Base-by-base conservation (phyloP, 2,797 vertebrate species). In the Pipistrellus kuhlii region DNA sequence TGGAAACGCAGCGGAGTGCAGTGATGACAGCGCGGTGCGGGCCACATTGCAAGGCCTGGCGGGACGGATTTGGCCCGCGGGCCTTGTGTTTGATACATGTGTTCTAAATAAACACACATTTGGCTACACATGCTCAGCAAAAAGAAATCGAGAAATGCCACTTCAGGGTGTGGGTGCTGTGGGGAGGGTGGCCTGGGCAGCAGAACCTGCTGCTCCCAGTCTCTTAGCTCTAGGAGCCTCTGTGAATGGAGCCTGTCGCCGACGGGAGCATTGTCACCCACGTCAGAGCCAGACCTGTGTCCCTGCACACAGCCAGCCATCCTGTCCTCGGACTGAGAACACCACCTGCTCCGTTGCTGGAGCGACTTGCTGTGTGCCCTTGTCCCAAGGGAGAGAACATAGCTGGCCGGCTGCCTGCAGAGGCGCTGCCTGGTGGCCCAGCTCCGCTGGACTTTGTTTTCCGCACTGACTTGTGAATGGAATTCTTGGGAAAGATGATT, bases 61-160 rank as follows among this genome's bases (percentile, higher is more conserved):
- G n/a, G n/a, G n/a, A n/a, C n/a, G n/a, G n/a, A n/a, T n/a, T n/a
- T n/a, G n/a, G n/a, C n/a, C n/a, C n/a, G n/a, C n/a, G n/a, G n/a
- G n/a, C n/a, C n/a, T n/a, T n/a, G n/a, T n/a, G n/a, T n/a, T n/a
- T n/a, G n/a, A n/a, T n/a, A n/a, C n/a, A n/a, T n/a, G n/a, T n/a
- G n/a, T 30, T n/a, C 46, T 71, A 77, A 84, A 86, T 68, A 78
- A 80, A 86, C 62, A 90, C 10, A 18, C 44, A 72, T 66, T 75
- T 30, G 17, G 71, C 46, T 71, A 38, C n/a, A 73, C n/a, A 48
- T 71, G 86, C 95, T 85, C 81, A 77, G 83, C 76, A 76, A 73
- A 38, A 71, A 78, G 25, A 76, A 80, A 86, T 2, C 18, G 59
- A 86, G 53, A 87, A 64, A 78, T 72, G 62, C 55, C 25, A 30